Evolutionary conservation across 1,140 invertebrate genomes (phyloP).

Genomic region (Laupala kohalensis): DNA sequence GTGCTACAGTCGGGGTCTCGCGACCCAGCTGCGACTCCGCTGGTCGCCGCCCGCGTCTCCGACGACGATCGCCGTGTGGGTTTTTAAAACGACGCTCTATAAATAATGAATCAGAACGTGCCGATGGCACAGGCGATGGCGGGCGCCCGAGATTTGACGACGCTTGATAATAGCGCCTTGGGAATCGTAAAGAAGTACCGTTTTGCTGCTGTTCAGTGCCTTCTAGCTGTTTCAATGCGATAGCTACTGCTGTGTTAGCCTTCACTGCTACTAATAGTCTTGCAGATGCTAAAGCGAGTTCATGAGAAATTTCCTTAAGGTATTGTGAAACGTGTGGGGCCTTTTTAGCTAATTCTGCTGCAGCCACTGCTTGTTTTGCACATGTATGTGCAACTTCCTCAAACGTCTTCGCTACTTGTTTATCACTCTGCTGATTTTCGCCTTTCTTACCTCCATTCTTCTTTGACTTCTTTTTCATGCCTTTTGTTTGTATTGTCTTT

Average conservation of each 20-base stretch:
- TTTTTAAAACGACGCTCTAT: background rate
- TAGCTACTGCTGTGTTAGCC: background rate
- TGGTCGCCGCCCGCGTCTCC: no score
- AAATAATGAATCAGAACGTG: background rate
- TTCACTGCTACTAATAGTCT: background rate
- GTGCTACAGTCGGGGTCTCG: background rate
- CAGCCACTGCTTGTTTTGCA: background rate
- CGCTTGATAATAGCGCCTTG: background rate
- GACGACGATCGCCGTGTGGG: background rate
- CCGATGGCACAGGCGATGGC: background rate
- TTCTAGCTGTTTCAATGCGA: background rate
- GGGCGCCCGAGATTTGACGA: background rate
- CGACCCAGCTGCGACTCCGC: background rate
- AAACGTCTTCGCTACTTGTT: background rate
- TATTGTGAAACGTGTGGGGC: background rate
- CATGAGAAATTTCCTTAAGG: background rate
- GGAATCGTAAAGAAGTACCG: background rate
- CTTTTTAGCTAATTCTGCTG: background rate
- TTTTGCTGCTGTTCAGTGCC: background rate
- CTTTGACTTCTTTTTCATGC: background rate
- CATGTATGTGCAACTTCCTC: background rate
- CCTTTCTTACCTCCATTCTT: background rate
- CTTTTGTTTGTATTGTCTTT: background rate
- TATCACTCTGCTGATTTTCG: background rate
- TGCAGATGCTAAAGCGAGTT: background rate